Base-by-base conservation (phyloP, 2,113 vertebrate species). In the Forbesichthys papilliferus region DNA sequence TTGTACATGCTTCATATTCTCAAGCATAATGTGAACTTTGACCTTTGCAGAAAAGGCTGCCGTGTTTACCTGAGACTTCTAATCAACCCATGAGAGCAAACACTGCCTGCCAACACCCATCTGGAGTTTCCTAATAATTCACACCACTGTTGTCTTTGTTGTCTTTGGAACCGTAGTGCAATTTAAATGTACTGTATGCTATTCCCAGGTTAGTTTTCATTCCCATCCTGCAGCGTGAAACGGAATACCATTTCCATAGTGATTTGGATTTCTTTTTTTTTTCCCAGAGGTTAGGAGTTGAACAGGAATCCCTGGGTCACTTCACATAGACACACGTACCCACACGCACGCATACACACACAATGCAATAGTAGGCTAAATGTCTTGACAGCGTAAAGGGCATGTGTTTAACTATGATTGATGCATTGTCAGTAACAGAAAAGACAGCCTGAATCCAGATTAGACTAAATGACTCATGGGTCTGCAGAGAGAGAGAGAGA, bases 121-220 rank as follows among this genome's bases (percentile, higher is more conserved):
- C 16, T 13, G 1, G 47, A 56, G 68, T 56, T 82, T 67, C 66
- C 81, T 77, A 74, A 68, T 0, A 75, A 56, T 79, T 85, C 78
- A 80, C 76, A 5, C 82, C 75, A 11, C 72, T 59, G 77, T 68
- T 78, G 78, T 73, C 62, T 84, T 81, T 82, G 67, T 68, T 78
- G 78, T 73, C 62, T 82, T 81, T 82, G 67, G 70, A 72, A 78
- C 64, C 60, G 64, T 63, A 69, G 74, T 69, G 64, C 74, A 71
- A 77, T 55, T 82, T 81, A 87, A 89, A 89, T 84, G n/a, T 83
- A 82, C 85, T 84, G n/a, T 83, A 82, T 86, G 85, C 70, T 89
- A 87, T 87, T 90, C 86, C 84, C 70, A 13, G 0, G 13, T 69
- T 77, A 54, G 46, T 73, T 75, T 63, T 46, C 14, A 48, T 59